Evolutionary conservation across 2,113 vertebrate genomes (phyloP).

Genomic region (Mesoclemmys tuberculata): DNA sequence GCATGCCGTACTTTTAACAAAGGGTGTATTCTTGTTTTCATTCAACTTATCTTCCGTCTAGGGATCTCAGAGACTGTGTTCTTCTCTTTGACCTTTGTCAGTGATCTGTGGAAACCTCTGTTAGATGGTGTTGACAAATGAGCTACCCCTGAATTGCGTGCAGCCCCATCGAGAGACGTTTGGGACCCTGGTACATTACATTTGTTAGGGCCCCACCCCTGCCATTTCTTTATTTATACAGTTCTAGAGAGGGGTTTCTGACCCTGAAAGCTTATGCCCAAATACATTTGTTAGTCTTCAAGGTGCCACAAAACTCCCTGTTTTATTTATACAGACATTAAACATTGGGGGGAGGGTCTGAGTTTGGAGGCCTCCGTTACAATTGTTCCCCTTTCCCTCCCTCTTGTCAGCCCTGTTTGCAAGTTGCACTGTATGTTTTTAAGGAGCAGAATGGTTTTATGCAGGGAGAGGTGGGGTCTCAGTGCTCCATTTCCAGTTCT

Average conservation of each 20-base stretch:
- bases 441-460: neutral
- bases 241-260: no score
- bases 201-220: neutral
- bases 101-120: neutral
- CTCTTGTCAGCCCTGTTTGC: neutral
- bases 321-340: neutral
- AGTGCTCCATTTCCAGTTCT: neutral
- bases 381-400: neutral
- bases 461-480: neutral
- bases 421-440: accelerated
- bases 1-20: neutral
- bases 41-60: neutral
- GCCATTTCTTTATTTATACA: neutral
- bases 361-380: neutral
- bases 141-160: neutral
- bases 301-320: no score
- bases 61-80: neutral
- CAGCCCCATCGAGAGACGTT: neutral
- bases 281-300: no score
- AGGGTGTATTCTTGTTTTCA: neutral
- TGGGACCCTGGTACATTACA: neutral
- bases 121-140: neutral
- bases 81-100: neutral
- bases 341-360: neutral
- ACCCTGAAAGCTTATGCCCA: no score